Base-by-base conservation (phyloP, 2,888 invertebrate species). In the Himalopsyche anomala region DNA sequence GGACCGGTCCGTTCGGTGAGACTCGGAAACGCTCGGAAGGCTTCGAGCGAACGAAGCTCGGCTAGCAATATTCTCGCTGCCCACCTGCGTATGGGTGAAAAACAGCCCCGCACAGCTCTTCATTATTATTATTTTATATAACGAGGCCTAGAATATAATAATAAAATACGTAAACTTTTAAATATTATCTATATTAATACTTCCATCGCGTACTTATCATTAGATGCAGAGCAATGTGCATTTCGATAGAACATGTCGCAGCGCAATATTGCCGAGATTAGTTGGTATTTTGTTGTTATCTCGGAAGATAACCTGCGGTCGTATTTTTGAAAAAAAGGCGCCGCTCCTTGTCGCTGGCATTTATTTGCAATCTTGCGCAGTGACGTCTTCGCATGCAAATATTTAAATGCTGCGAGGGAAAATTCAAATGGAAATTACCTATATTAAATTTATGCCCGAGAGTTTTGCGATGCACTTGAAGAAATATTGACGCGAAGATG, bases 271-370 rank as follows among this genome's bases (percentile, higher is more conserved):
- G 82, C 12, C 42, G 74, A 85, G 74, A 74, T 69, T 82, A 74
- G 74, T 74, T 74, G 15, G 80, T 55, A 80, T 56, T 82, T 40
- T 84, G 84, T 81, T 82, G 82, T 88, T 88, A 88, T 88, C 88
- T 82, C 87, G 80, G 42, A 36, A 82, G 88, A 87, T 87, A 88
- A 87, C 87, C 86, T 85, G 88, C 45, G 86, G 84, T 56, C 62
- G 79, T 80, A 86, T 84, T 87, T 74, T 88, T 88, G 86, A 84
- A 88, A 88, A 88, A 51, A 88, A 88, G 28, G 87, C 87, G 87
- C 85, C 85, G 38, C 54, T 82, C 82, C 80, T 80, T 36, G 74
- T 74, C 74, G 74, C 45, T 51, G 80, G 80, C 80, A 51, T 51
- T 80, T 82, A 51, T 54, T 38, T 55, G 54, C 74, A 82, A 38